A percentile compares a stretch with the other conserved stretches of the same genome.
These are phyloP conservation scores for Lepus townsendii DNA, from an alignment of 2,797 vertebrate species.

Conservation along the genomic window DNA sequence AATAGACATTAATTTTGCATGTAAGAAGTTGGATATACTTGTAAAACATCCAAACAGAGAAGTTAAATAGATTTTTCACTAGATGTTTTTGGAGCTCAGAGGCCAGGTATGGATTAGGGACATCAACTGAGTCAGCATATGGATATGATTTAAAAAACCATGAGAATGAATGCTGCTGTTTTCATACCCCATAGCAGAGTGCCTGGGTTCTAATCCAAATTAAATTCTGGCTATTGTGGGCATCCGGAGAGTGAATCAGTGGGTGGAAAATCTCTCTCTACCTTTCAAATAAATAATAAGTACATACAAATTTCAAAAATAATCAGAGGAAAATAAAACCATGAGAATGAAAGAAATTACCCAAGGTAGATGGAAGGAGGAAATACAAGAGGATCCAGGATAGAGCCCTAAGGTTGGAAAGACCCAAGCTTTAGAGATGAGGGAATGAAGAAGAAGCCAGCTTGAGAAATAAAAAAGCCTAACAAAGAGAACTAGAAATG, in stretches of 20 bases:
- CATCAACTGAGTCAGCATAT: neutral
- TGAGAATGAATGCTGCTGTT: no score
- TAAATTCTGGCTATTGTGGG: no score
- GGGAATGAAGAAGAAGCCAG: neutral
- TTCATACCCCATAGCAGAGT: no score
- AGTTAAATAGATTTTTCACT: neutral
- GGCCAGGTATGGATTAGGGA: neutral
- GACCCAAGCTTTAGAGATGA: neutral
- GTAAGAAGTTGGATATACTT: neutral
- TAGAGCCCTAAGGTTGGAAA: neutral
- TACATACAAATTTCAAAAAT: no score
- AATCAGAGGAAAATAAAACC: neutral
- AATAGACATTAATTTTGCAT: conserved; percentile 20
- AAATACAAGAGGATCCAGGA: neutral
- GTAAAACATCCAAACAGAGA: neutral
- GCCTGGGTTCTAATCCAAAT: no score
- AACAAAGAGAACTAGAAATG: neutral
- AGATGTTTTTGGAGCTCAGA: conserved; percentile 19
- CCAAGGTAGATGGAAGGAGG: neutral
- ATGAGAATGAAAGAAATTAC: neutral
- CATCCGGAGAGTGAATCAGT: no score
- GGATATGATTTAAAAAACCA: neutral
- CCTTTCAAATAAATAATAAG: no score
- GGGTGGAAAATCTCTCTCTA: no score
- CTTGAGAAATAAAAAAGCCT: neutral